Percentiles rank a stretch among this genome's conserved stretches.
phyloP scores from a whole-genome alignment of 1,140 invertebrate genomes.

The Hermetia illucens region DNA sequence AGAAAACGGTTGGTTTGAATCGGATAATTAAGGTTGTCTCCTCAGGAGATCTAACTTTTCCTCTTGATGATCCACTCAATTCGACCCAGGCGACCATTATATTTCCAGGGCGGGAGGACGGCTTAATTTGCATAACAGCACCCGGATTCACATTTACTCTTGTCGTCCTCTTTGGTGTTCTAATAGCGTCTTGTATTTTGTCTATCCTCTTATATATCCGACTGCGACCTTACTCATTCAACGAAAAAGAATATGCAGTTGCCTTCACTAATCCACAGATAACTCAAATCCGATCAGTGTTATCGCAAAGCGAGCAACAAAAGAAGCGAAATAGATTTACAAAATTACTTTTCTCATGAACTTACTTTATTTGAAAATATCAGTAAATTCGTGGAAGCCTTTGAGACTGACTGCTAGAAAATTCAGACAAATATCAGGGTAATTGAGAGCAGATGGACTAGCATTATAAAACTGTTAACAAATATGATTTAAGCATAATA shows the following conservation, averaged over 20 bases:
- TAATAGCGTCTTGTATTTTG: conserved; percentile 67
- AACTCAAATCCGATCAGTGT: no score
- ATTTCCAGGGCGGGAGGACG: conserved; percentile 45
- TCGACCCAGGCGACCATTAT: conserved; percentile 44
- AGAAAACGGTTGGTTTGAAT: conserved; percentile 70
- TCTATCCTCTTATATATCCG: conserved; percentile 72
- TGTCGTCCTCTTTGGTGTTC: conserved; percentile 59
- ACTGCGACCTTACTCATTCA: conserved; percentile 48
- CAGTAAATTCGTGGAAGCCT: no score
- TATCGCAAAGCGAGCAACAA: no score
- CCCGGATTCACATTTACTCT: conserved; percentile 75
- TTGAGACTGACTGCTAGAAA: no score
- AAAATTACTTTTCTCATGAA: no score
- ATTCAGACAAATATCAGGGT: no score
- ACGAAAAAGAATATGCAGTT: conserved; percentile 37
- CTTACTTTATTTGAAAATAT: no score
- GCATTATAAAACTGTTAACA: no score
- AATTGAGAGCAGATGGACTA: no score
- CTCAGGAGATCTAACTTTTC: conserved; percentile 69
- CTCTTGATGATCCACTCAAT: conserved; percentile 47
- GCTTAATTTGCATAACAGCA: conserved; percentile 82
- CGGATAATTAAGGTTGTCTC: conserved; percentile 72
- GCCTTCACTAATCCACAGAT: conserved; percentile 30
- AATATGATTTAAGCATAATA: no score
- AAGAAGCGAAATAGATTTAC: no score